Evolutionary conservation across 2,113 vertebrate genomes (phyloP).

Genomic region (Emydocephalus ijimae): DNA sequence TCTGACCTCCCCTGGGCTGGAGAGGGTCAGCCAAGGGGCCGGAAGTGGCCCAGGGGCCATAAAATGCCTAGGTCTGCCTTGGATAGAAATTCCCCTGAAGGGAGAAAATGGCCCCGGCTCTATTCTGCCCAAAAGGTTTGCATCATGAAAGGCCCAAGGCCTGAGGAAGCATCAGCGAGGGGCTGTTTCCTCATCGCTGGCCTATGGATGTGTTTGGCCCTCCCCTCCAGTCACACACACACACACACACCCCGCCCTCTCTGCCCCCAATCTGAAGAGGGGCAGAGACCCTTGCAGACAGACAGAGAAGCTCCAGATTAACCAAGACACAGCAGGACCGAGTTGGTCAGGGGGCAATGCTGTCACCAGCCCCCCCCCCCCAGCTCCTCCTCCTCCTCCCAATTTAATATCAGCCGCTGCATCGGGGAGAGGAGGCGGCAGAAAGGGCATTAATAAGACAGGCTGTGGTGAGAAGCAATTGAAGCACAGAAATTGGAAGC

Average conservation of each 20-base stretch:
- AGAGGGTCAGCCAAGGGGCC: too few species aligned
- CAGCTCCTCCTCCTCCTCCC: background rate
- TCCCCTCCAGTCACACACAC: background rate
- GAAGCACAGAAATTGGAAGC: background rate
- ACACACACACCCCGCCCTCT: accelerated
- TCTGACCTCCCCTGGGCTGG: too few species aligned
- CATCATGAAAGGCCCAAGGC: background rate
- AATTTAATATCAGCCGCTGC: conserved; percentile 23
- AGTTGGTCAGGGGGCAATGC: background rate
- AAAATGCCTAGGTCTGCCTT: too few species aligned
- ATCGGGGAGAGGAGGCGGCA: background rate
- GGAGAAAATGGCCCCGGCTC: too few species aligned
- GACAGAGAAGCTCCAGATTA: background rate
- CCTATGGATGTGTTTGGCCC: background rate
- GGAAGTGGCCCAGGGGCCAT: too few species aligned
- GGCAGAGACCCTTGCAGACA: background rate
- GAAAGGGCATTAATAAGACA: background rate
- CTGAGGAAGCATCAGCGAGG: background rate
- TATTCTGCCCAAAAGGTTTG: too few species aligned
- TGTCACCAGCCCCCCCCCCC: too few species aligned
- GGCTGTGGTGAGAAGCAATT: background rate
- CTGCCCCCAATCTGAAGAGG: background rate
- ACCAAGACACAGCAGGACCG: background rate
- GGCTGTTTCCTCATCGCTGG: background rate
- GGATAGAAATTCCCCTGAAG: too few species aligned